phyloP scores from a whole-genome alignment of 2,797 vertebrate genomes.

The Taenioides sp. region DNA sequence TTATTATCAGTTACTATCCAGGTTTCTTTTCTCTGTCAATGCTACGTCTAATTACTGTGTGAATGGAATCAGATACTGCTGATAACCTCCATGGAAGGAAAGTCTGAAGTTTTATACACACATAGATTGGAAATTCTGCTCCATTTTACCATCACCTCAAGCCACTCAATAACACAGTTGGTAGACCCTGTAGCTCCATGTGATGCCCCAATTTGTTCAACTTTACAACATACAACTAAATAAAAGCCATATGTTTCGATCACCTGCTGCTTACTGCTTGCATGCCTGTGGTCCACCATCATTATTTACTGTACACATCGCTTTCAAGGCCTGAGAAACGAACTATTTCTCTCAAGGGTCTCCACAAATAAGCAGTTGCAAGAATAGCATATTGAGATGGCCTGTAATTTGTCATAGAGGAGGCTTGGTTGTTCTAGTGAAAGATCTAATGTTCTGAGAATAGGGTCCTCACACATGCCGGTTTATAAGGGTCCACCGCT shows the following conservation, averaged over 20 bases:
- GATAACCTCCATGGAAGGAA: background rate
- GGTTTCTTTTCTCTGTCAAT: no score
- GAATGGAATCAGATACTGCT: background rate
- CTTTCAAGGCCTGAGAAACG: slow-evolving; percentile 33
- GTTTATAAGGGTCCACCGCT: slow-evolving; percentile 51
- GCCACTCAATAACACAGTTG: slow-evolving; percentile 71
- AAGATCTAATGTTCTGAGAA: slow-evolving; percentile 46
- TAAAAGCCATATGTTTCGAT: slow-evolving; percentile 68
- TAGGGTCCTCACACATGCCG: slow-evolving; percentile 50
- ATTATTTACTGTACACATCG: slow-evolving; percentile 5
- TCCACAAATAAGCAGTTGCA: slow-evolving; percentile 35
- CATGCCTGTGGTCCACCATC: slow-evolving; percentile 9
- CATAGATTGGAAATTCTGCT: slow-evolving; percentile 31
- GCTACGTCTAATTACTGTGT: background rate
- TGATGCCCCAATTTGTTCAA: slow-evolving; percentile 45
- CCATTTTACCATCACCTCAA: slow-evolving; percentile 68
- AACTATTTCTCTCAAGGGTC: slow-evolving; percentile 17
- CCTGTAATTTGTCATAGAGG: slow-evolving; percentile 42
- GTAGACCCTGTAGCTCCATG: slow-evolving; percentile 49
- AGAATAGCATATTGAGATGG: slow-evolving; percentile 27
- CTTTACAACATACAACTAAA: slow-evolving; percentile 55
- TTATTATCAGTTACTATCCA: no score
- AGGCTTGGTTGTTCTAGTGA: slow-evolving; percentile 27
- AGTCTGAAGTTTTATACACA: background rate
- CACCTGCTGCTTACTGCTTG: slow-evolving; percentile 43